Evolutionary conservation across 2,113 vertebrate species (phyloP).

Genomic region (Notiomystis cincta): DNA sequence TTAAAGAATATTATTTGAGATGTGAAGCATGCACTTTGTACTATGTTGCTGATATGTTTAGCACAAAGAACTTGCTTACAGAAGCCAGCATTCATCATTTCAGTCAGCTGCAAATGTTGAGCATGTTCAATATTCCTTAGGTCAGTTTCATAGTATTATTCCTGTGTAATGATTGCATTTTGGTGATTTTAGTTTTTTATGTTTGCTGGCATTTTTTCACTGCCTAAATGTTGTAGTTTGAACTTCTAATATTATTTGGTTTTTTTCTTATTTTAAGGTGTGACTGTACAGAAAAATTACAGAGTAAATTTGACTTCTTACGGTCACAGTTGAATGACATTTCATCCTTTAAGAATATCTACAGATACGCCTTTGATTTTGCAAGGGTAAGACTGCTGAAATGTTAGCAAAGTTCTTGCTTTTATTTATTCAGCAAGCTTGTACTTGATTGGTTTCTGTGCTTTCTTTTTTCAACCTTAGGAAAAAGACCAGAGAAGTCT

Average conservation of each 20-base stretch:
- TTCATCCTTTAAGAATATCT: conserved; percentile 92
- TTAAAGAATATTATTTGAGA: neutral
- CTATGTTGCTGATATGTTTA: neutral
- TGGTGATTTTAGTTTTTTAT: neutral
- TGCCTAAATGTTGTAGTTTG: neutral
- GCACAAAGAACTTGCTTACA: neutral
- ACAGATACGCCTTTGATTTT: conserved; percentile 98
- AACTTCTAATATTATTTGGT: neutral
- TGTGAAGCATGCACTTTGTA: neutral
- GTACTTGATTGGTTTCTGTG: neutral
- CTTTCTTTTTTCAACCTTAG: conserved; percentile 58
- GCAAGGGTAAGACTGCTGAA: conserved; percentile 83
- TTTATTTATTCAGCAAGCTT: neutral
- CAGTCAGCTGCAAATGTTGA: neutral
- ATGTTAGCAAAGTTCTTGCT: neutral
- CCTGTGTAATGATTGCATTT: neutral
- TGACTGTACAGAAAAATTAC: conserved; percentile 91
- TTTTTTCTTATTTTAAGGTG: conserved; percentile 76
- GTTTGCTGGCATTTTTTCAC: neutral
- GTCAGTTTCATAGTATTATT: neutral
- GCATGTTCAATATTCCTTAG: neutral
- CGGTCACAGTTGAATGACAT: conserved; percentile 88
- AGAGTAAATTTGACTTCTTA: conserved; percentile 90
- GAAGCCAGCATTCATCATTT: neutral
- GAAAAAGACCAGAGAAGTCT: conserved; percentile 95